Evolutionary conservation across 2,888 invertebrate genomes (phyloP).

Genomic region (Aphrophora alni): DNA sequence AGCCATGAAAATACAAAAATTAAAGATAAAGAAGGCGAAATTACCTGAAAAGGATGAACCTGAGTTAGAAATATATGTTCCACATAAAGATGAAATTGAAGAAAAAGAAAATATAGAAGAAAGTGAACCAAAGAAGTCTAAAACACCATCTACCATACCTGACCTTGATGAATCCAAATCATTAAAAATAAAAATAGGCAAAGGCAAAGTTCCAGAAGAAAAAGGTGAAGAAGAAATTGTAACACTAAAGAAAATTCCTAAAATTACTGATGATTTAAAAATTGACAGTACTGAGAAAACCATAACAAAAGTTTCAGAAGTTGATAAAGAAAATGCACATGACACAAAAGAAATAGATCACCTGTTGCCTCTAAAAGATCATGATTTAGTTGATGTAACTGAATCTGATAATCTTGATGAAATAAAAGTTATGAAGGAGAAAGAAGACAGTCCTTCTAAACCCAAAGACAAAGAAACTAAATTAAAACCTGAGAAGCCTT

Average conservation of each 20-base stretch:
- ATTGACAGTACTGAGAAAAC: constrained; percentile 25
- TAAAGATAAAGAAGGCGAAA: constrained; percentile 58
- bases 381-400: not conserved
- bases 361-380: not conserved
- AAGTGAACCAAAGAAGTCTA: constrained; percentile 15
- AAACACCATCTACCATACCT: constrained; percentile 37
- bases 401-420: not conserved
- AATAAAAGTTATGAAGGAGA: not conserved
- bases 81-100: constrained; percentile 28
- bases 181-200: constrained; percentile 44
- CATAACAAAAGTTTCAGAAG: not conserved
- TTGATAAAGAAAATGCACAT: not conserved
- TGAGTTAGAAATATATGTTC: constrained; percentile 58
- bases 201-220: constrained; percentile 53
- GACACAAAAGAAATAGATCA: not conserved
- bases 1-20: constrained; percentile 59
- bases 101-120: constrained; percentile 34
- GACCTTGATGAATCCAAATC: constrained; percentile 44
- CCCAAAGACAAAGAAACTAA: not conserved
- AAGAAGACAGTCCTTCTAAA: not conserved
- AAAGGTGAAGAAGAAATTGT: constrained; percentile 57
- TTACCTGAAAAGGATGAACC: constrained; percentile 56
- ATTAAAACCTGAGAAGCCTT: not conserved
- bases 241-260: constrained; percentile 61
- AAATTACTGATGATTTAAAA: constrained; percentile 48